These are phyloP conservation scores for Xenopus petersii DNA, from an alignment of 2,797 vertebrate species.

Conservation along the genomic window DNA sequence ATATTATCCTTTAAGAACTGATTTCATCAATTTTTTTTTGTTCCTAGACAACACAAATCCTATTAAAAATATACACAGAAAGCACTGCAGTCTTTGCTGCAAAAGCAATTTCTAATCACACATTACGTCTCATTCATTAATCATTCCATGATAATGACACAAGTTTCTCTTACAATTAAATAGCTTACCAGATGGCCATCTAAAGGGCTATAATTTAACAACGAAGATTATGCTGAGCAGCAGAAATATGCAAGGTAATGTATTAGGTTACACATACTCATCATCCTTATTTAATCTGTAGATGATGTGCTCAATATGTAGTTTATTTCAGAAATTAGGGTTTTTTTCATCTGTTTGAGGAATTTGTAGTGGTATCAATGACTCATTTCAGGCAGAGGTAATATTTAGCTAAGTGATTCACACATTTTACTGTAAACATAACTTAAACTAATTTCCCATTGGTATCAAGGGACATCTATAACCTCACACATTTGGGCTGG, in stretches of 20 bases:
- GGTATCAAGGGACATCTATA: too few species aligned
- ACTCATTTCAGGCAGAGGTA: not conserved
- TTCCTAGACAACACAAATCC: too few species aligned
- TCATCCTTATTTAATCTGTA: not conserved
- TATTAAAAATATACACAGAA: not conserved
- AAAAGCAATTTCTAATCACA: slow-evolving; percentile 29
- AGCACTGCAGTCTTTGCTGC: not conserved
- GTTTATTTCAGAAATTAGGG: not conserved
- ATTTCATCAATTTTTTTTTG: too few species aligned
- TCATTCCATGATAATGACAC: slow-evolving; percentile 35
- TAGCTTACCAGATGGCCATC: slow-evolving; percentile 44
- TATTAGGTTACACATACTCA: slow-evolving; percentile 13
- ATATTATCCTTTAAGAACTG: too few species aligned
- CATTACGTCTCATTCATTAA: slow-evolving; percentile 31
- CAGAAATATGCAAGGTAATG: slow-evolving; percentile 19
- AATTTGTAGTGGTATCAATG: not conserved
- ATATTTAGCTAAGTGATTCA: not conserved
- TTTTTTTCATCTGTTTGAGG: not conserved
- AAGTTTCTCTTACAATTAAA: slow-evolving; percentile 30
- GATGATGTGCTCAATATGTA: not conserved
- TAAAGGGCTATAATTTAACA: slow-evolving; percentile 13
- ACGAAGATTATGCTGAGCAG: slow-evolving; percentile 16
- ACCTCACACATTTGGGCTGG: too few species aligned
- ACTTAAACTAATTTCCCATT: not conserved
- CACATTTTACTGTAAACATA: not conserved